These are phyloP conservation scores for Vombatus ursinus DNA, from an alignment of 2,113 vertebrate genomes.

Conservation along the genomic window DNA sequence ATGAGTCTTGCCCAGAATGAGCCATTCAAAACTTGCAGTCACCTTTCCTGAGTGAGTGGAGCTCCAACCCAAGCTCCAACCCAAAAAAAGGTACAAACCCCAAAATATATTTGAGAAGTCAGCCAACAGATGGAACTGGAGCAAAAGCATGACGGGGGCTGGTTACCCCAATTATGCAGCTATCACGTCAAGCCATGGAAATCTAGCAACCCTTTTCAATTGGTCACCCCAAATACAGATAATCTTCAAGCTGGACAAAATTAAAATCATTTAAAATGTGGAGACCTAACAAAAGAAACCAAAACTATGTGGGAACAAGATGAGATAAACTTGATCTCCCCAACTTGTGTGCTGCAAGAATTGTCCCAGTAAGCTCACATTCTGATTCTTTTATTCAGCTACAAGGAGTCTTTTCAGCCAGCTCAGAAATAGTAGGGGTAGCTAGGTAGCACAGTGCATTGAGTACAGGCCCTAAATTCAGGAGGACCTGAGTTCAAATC, in stretches of 20 bases:
- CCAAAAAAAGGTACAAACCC: neutral
- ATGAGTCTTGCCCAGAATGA: neutral
- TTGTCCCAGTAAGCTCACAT: neutral
- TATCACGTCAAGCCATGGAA: neutral
- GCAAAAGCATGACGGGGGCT: neutral
- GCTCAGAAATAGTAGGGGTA: neutral
- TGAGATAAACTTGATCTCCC: neutral
- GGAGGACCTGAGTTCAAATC: too few relatives aligned
- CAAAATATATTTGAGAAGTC: neutral
- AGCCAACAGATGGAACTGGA: neutral
- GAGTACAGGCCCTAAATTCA: too few relatives aligned
- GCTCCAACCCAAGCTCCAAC: rapidly evolving
- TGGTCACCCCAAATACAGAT: neutral
- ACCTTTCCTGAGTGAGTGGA: neutral
- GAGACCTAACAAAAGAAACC: neutral
- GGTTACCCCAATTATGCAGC: neutral
- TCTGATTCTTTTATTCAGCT: neutral
- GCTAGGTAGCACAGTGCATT: too few relatives aligned
- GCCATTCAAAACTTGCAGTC: neutral
- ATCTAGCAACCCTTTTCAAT: neutral
- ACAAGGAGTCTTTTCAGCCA: neutral
- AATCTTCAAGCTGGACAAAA: neutral
- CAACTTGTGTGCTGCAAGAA: neutral
- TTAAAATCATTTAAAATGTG: neutral
- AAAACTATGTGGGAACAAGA: neutral